Evolutionary conservation across 2,888 invertebrate species (phyloP), one percentile per base, ranked within the genome.

Genomic region (Synanthedon tipuliformis): DNA sequence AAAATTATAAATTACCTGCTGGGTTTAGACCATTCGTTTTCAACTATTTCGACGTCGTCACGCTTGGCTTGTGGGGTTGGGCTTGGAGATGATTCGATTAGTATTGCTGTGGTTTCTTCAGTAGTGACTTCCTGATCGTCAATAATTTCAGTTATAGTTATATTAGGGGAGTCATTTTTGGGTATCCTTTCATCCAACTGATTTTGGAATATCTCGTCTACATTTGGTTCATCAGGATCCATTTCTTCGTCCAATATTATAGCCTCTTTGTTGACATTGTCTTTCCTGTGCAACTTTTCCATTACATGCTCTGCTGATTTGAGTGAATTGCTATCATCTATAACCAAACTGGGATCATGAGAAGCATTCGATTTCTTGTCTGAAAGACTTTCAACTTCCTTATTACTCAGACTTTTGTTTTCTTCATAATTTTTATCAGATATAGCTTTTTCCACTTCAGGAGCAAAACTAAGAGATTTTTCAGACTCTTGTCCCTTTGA

Each of bases 101-200:
- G 85, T 56, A 74, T 69, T 13, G 74, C 58, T 41, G 71, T 65
- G 45, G 73, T 69, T 56, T 75, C 73, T 54, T 82, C 79, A 40
- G 63, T 70, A 52, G 65, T 64, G 40, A 67, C 66, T 51, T 71
- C 75, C 45, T 66, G 64, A 50, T 80, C 84, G 50, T 85, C 86
- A 41, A 76, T 77, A 51, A 88, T 81, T 73, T 88, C 88, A 40
- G 88, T 88, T 11, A 88, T 88, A 10, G 87, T 88, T 55, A 88
- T 80, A 55, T 86, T 87, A 10, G 86, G 85, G 12, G 84, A 86
- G 59, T 78, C 83, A 54, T 76, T 77, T 50, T 66, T 73, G 15
- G 68, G 69, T 56, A 68, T 69, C 45, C 66, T 69, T 59, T 83
- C 82, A 53, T 84, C 78, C 50, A 82, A 69, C 62, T 84, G 84